Evolutionary conservation across 2,113 vertebrate genomes (phyloP).

Genomic region (Poeciliopsis prolifica): DNA sequence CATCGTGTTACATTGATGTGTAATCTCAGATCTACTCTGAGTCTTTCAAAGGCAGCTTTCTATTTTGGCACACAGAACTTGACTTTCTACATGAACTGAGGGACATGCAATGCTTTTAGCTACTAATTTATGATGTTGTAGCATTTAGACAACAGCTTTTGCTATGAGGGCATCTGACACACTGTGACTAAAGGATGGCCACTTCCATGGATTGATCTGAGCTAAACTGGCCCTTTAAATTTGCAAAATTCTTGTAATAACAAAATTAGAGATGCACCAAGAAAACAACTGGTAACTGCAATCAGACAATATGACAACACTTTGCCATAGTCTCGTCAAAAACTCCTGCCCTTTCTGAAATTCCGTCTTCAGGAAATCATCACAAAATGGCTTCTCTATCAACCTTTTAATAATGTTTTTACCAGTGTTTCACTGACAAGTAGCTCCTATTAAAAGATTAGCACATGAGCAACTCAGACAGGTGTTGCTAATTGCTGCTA

Average conservation of each 20-base stretch:
- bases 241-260: neutral
- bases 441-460: too few relatives aligned
- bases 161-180: slow-evolving; percentile 8
- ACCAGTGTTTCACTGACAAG: too few relatives aligned
- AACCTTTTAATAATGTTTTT: too few relatives aligned
- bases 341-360: too few relatives aligned
- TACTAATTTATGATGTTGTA: slow-evolving; percentile 11
- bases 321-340: too few relatives aligned
- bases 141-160: slow-evolving; percentile 5
- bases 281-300: too few relatives aligned
- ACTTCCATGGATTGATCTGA: slow-evolving; percentile 2
- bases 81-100: slow-evolving; percentile 14
- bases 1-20: neutral
- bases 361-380: too few relatives aligned
- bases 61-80: neutral
- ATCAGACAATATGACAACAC: too few relatives aligned
- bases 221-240: neutral
- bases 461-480: too few relatives aligned
- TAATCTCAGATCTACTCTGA: slow-evolving; percentile 6
- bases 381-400: too few relatives aligned
- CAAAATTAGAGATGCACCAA: too few relatives aligned
- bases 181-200: neutral
- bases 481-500: too few relatives aligned
- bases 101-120: slow-evolving; percentile 14
- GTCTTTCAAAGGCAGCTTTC: neutral